phyloP scores from a whole-genome alignment of 2,113 vertebrate genomes.

The Mormyrus lacerda region DNA sequence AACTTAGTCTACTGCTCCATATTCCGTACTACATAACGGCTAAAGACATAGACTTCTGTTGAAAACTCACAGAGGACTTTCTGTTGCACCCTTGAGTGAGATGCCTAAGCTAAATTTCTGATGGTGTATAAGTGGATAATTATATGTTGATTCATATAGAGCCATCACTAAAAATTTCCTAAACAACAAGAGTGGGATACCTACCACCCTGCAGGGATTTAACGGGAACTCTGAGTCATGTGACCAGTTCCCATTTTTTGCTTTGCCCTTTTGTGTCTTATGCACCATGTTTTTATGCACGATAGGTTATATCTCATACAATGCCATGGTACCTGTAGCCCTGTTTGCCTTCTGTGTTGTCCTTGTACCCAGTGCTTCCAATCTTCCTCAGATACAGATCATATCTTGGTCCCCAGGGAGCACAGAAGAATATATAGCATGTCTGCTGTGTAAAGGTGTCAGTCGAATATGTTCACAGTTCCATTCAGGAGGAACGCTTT shows the following conservation, averaged over 20 bases:
- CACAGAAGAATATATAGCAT: not conserved
- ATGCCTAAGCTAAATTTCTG: not conserved
- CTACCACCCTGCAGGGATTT: not conserved
- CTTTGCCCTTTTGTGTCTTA: not conserved
- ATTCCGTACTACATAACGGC: not conserved
- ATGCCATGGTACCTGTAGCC: not conserved
- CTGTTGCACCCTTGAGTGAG: not conserved
- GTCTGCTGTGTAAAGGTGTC: constrained; percentile 13
- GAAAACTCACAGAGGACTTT: not conserved
- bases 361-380: not conserved
- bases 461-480: constrained; percentile 16
- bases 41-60: not conserved
- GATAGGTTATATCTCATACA: not conserved
- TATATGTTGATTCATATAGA: not conserved
- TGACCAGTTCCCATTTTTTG: not conserved
- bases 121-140: not conserved
- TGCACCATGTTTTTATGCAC: not conserved
- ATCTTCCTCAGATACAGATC: not conserved
- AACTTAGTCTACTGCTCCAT: not conserved
- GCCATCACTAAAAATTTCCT: not conserved
- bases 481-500: constrained; percentile 1
- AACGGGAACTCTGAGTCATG: not conserved
- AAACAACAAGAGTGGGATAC: not conserved
- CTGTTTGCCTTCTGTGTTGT: not conserved
- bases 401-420: not conserved